Conservation (phyloP, 2,113 vertebrate genomes). For the Pterocles burchelli region DNA sequence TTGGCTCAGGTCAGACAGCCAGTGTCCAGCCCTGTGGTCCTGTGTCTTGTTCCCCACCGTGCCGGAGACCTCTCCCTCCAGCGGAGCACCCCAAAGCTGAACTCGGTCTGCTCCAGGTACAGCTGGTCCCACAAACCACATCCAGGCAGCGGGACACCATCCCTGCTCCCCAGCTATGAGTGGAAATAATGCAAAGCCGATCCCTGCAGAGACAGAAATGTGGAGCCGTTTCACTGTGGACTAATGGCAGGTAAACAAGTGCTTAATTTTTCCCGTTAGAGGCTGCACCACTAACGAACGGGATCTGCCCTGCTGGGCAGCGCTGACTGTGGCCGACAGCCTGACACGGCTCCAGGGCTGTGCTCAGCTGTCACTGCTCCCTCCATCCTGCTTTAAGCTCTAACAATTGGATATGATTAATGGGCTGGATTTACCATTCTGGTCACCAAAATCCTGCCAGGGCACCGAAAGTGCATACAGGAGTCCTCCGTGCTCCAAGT, state of each 20-base stretch:
- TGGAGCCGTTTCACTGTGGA: neutral
- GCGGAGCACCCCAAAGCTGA: neutral
- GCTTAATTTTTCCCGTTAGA: neutral
- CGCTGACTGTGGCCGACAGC: neutral
- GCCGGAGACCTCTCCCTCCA: neutral
- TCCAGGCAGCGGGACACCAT: neutral
- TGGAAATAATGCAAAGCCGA: neutral
- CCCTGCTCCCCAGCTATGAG: neutral
- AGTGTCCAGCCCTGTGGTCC: neutral
- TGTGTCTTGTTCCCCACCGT: neutral
- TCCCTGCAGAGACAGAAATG: neutral
- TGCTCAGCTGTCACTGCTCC: neutral
- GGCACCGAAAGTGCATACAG: neutral
- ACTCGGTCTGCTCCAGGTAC: neutral
- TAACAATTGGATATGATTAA: neutral
- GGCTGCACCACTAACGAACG: rapidly evolving
- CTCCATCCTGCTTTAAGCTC: neutral
- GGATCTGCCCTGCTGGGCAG: neutral
- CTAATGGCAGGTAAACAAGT: neutral
- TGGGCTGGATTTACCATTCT: slow-evolving; percentile 2
- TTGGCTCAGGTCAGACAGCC: neutral
- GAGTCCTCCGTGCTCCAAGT: neutral
- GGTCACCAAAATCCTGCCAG: slow-evolving; percentile 7
- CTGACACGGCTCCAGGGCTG: rapidly evolving
- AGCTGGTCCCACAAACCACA: neutral